Base-by-base conservation (phyloP, 2,888 invertebrate genomes). In the Nowickia ferox region DNA sequence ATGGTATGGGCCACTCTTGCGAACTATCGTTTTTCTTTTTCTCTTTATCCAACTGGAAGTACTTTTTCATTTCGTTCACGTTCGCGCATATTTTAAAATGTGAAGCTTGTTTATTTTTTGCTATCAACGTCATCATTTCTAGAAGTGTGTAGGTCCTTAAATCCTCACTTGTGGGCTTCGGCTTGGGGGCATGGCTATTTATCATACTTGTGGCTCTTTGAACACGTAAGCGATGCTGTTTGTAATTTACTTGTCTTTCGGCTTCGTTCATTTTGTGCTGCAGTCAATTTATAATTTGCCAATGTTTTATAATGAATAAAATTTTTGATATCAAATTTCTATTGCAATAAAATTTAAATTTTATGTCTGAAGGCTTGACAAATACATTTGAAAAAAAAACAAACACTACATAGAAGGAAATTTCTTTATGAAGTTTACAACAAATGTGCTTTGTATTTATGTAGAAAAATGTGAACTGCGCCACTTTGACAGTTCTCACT, bases 191-290 rank as follows among this genome's bases (percentile, higher is more conserved):
- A 15, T 88, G 88, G 6, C 87, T 89, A 19, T 89, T 86, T 1
- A 89, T 88, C 78, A 90, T 88, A 30, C 91, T 90, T 71, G 90
- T 90, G 53, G 90, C 88, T 10, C 90, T 88, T 38, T 89, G 88
- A 66, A 91, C 79, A 0, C 91, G 89, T 66, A 88, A 87, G 1
- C 89, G 89, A 76, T 91, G 91, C 84, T 89, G 89, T 0, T 87
- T 87, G 59, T 91, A 91, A 19, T 89, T 57, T 61, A 89, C 87
- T 38, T 89, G 71, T 46, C 90, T 89, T 63, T 89, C 89, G 22
- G 86, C 4, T 9, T 82, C 65, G 22, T 69, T 57, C 82, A 83
- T 82, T 13, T 30, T 69, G 2, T 2, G n/a, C 6, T 15, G 17
- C 40, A 44, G 10, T 44, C 2, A 57, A 57, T 72, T 57, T 38